These are phyloP conservation scores for Bombus picipes DNA, from an alignment of 1,140 invertebrate species.

Conservation along the genomic window DNA sequence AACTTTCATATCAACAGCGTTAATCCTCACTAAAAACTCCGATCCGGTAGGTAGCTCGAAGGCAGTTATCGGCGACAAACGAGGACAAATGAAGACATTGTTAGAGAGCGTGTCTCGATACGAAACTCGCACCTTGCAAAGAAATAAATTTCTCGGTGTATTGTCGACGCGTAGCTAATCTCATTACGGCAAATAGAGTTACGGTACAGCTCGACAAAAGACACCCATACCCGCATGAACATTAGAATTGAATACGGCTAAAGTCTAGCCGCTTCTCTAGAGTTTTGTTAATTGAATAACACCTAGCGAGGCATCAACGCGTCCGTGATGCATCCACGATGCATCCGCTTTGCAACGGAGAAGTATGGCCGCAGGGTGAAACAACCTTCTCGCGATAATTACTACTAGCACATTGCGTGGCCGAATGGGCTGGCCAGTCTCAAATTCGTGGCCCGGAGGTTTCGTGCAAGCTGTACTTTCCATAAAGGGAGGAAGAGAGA, in stretches of 20 bases:
- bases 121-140: not conserved
- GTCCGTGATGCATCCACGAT: not conserved
- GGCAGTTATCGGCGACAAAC: not conserved
- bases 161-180: not conserved
- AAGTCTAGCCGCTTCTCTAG: not conserved
- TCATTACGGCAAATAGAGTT: not conserved
- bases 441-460: constrained; percentile 51
- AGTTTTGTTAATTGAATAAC: constrained; percentile 33
- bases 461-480: constrained; percentile 48
- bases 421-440: constrained; percentile 38
- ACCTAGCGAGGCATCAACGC: not conserved
- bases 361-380: not conserved
- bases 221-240: not conserved
- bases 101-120: not conserved
- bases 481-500: not conserved
- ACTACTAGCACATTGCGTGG: constrained; percentile 37
- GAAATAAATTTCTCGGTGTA: not conserved
- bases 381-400: constrained; percentile 43
- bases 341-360: constrained; percentile 6
- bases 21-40: not conserved
- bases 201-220: not conserved
- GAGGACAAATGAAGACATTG: not conserved
- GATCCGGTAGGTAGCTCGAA: not conserved
- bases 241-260: not conserved
- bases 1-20: not conserved